Conservation (phyloP, 1,140 invertebrate genomes). For the Pteromalus puparum region DNA sequence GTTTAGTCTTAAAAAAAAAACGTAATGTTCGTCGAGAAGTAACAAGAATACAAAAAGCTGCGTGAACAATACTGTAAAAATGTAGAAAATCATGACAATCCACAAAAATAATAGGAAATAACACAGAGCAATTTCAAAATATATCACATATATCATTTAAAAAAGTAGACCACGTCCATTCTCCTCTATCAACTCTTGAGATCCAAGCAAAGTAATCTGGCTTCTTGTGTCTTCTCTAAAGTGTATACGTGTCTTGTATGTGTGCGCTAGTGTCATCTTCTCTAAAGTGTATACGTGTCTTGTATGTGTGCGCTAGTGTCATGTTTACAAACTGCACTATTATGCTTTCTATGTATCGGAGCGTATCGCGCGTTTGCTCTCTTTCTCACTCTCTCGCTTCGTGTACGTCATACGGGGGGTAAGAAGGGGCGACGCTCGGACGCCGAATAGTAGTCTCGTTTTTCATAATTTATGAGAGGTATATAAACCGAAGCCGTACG, state of each 20-base stretch:
- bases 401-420: slow-evolving; percentile 2
- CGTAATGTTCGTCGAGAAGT: too few relatives aligned
- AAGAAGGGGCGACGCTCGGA: slow-evolving; percentile 21
- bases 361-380: slow-evolving; percentile 21
- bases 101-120: neutral
- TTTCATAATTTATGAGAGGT: neutral
- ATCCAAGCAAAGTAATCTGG: neutral
- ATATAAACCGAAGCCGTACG: neutral
- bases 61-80: neutral
- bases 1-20: neutral
- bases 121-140: neutral
- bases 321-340: slow-evolving; percentile 4
- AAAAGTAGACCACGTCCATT: neutral
- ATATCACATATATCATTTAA: neutral
- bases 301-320: neutral
- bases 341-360: slow-evolving; percentile 5
- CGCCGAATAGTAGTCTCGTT: slow-evolving; percentile 4
- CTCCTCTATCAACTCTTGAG: neutral
- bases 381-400: slow-evolving; percentile 15
- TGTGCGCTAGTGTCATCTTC: neutral
- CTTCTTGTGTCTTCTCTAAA: neutral
- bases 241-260: neutral
- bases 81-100: neutral
- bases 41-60: neutral
- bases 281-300: neutral